Evolutionary conservation across 1,140 invertebrate genomes (phyloP).

Genomic region (Cotesia glomerata): DNA sequence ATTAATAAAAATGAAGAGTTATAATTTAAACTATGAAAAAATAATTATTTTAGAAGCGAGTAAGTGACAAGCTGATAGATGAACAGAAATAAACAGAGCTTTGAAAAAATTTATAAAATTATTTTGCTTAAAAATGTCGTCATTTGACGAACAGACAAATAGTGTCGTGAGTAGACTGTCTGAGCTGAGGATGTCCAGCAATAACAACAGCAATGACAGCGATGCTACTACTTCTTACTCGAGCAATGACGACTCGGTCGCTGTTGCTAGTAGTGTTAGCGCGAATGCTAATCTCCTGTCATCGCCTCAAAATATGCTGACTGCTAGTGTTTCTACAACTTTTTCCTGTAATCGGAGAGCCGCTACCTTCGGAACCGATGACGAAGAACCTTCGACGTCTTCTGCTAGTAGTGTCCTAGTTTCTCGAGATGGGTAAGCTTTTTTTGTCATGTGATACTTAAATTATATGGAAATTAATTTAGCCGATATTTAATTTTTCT

Average conservation of each 20-base stretch:
- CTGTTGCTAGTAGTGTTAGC: slow-evolving; percentile 19
- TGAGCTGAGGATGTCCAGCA: slow-evolving; percentile 28
- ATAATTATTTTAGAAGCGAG: no score
- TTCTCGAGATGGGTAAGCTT: slow-evolving; percentile 39
- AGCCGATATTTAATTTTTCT: no score
- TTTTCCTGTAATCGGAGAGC: slow-evolving; percentile 45
- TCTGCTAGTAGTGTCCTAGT: slow-evolving; percentile 33
- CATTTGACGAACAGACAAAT: slow-evolving; percentile 38
- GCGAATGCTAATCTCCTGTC: slow-evolving; percentile 7
- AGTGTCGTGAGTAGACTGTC: slow-evolving; percentile 40
- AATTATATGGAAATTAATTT: no score
- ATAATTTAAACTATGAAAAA: no score
- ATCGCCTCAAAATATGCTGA: slow-evolving; percentile 46
- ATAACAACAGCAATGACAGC: background rate
- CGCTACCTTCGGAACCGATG: slow-evolving; percentile 45
- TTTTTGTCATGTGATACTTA: background rate
- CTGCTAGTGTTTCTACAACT: slow-evolving; percentile 35
- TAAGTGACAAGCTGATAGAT: no score
- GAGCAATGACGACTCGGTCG: no score
- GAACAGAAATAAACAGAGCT: background rate
- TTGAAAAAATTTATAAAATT: slow-evolving; percentile 6
- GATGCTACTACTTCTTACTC: slow-evolving; percentile 34
- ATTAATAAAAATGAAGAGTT: no score
- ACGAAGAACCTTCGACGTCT: slow-evolving; percentile 44
- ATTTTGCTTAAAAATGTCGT: slow-evolving; percentile 44